These are phyloP conservation scores for Knipowitschia caucasica DNA, from an alignment of 2,797 vertebrate genomes.

Conservation along the genomic window DNA sequence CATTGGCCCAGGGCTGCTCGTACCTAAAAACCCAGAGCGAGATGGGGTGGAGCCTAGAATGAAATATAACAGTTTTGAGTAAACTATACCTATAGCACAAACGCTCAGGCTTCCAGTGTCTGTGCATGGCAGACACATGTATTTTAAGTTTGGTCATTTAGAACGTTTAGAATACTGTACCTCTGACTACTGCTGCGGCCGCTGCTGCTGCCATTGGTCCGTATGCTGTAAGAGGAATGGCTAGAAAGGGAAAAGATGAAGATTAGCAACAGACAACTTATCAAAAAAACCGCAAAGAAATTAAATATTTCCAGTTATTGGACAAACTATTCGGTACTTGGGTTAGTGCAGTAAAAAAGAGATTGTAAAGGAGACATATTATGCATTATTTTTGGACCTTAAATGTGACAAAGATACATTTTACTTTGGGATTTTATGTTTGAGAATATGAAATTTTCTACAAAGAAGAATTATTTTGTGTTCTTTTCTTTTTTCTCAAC, in stretches of 20 bases:
- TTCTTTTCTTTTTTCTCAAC: no score
- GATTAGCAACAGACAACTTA: background rate
- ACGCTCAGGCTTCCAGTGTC: background rate
- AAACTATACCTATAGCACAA: background rate
- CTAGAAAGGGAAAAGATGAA: constrained; percentile 62
- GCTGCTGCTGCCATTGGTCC: constrained; percentile 95
- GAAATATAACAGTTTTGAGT: constrained; percentile 7
- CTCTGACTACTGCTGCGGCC: constrained; percentile 92
- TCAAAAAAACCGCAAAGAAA: background rate
- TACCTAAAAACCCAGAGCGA: constrained; percentile 94
- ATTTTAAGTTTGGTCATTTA: background rate
- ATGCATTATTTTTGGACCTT: no score
- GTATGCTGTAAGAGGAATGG: constrained; percentile 95
- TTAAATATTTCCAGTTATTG: background rate
- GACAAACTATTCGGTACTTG: background rate
- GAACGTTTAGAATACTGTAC: constrained; percentile 55
- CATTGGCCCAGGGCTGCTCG: constrained; percentile 97
- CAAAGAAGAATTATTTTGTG: no score
- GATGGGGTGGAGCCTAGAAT: constrained; percentile 86
- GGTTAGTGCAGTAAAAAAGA: no score
- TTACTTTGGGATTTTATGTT: no score
- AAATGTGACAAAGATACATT: no score
- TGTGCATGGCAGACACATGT: background rate
- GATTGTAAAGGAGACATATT: no score
- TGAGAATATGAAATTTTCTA: no score